Conservation (phyloP, 2,113 vertebrate species). For the Chloropsis hardwickii region DNA sequence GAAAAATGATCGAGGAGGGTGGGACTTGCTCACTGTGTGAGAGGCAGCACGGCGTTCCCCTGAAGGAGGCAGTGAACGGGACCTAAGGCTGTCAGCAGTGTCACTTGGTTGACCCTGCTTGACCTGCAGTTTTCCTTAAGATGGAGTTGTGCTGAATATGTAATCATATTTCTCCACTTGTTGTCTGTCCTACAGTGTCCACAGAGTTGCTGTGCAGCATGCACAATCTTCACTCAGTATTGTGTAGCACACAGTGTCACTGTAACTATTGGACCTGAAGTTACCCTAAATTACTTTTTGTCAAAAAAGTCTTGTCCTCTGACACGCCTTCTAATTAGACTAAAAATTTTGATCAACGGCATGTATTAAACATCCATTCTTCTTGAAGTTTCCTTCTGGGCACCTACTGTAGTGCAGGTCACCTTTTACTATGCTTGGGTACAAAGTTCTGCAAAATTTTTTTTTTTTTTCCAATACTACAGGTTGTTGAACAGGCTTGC, state of each 20-base stretch:
- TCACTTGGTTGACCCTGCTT: constrained; percentile 19
- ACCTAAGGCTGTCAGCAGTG: not conserved
- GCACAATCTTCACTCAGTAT: not conserved
- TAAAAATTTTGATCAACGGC: not conserved
- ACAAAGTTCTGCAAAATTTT: not conserved
- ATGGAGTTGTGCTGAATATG: not conserved
- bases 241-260: not conserved
- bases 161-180: not conserved
- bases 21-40: not conserved
- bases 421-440: not conserved
- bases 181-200: not conserved
- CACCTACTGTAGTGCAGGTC: not conserved
- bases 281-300: not conserved
- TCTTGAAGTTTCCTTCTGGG: not conserved
- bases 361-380: not conserved
- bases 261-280: not conserved
- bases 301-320: not conserved
- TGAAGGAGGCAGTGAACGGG: not conserved
- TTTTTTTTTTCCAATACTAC: not conserved
- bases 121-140: not conserved
- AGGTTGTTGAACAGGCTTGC: not conserved
- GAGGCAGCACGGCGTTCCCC: not conserved
- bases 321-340: not conserved
- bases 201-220: not conserved
- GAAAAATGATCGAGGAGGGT: constrained; percentile 16